Conservation (phyloP, 1,140 invertebrate species). For the Drosophila guanche region DNA sequence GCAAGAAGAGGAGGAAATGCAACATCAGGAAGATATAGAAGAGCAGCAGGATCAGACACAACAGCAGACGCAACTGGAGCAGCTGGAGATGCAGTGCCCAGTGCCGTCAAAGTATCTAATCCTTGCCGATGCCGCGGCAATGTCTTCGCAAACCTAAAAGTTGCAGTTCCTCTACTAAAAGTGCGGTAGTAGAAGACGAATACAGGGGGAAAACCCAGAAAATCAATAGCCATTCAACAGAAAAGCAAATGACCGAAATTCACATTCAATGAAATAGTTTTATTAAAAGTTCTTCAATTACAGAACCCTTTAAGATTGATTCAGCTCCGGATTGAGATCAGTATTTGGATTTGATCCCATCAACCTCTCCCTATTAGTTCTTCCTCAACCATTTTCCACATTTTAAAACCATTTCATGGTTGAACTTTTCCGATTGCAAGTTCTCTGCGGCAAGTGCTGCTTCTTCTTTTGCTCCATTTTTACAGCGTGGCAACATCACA, state of each 20-base stretch:
- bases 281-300: too few species aligned
- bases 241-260: too few species aligned
- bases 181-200: too few species aligned
- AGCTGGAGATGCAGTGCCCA: background rate
- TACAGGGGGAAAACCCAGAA: too few species aligned
- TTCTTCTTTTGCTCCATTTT: constrained; percentile 47
- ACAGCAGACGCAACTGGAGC: background rate
- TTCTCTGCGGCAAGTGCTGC: constrained; percentile 33
- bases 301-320: too few species aligned
- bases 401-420: constrained; percentile 32
- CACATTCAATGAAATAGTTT: too few species aligned
- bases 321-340: too few species aligned
- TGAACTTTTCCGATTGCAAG: constrained; percentile 37
- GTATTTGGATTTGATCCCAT: too few species aligned
- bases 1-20: background rate
- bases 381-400: background rate
- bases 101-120: background rate
- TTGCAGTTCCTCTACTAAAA: too few species aligned
- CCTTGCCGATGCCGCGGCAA: background rate
- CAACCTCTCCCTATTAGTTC: too few species aligned
- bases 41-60: background rate
- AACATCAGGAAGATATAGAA: background rate
- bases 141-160: too few species aligned
- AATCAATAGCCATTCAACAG: too few species aligned
- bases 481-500: constrained; percentile 2